phyloP scores from a whole-genome alignment of 2,888 invertebrate species.

The Acleris emargana region DNA sequence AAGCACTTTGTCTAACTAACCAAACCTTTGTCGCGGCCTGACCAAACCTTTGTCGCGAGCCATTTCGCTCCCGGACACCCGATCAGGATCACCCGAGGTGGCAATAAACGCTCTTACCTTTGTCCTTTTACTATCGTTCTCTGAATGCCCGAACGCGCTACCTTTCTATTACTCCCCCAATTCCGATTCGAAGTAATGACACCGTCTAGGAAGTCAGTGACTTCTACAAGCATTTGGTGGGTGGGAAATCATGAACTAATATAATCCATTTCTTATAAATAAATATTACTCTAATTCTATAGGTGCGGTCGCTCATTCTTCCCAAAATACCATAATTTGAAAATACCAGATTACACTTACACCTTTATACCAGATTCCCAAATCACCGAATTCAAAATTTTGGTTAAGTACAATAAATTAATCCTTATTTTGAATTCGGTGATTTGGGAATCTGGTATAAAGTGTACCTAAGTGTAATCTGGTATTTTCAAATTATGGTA shows the following conservation, averaged over 20 bases:
- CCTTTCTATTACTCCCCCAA: conserved; percentile 11
- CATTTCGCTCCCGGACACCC: conserved; percentile 9
- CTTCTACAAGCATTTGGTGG: not conserved
- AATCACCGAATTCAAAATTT: too few species aligned
- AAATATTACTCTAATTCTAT: too few species aligned
- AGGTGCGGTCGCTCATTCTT: too few species aligned
- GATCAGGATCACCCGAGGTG: conserved; percentile 4
- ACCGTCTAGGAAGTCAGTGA: conserved; percentile 23
- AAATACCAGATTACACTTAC: too few species aligned
- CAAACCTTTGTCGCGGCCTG: not conserved
- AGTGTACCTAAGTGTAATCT: too few species aligned
- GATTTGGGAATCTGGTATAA: too few species aligned
- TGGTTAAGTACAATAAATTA: too few species aligned
- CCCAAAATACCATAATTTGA: too few species aligned
- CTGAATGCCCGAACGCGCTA: not conserved
- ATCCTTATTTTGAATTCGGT: too few species aligned
- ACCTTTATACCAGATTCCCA: too few species aligned
- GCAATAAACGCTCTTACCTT: conserved; percentile 9
- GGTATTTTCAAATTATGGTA: too few species aligned
- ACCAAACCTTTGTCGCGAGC: not conserved
- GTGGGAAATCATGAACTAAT: conserved; percentile 5
- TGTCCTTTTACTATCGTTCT: conserved; percentile 9
- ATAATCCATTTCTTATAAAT: not conserved
- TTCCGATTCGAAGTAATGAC: conserved; percentile 18
- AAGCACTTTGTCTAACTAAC: not conserved